Evolutionary conservation across 1,140 invertebrate genomes (phyloP).

Genomic region (Brachionus calyciflorus): DNA sequence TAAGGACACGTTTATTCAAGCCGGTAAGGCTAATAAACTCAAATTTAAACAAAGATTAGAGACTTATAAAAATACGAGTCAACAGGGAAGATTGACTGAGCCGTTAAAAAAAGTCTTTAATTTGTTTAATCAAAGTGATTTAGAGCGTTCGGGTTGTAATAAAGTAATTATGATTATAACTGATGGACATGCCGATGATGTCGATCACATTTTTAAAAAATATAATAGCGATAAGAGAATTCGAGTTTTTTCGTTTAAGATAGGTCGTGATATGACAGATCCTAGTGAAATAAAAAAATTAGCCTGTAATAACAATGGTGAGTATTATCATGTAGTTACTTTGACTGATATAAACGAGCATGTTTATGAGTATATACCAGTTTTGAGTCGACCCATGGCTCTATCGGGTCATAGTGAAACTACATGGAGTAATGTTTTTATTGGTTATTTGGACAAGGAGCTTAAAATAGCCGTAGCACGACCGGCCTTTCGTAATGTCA

Average conservation of each 20-base stretch:
- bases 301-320: constrained; percentile 42
- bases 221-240: constrained; percentile 64
- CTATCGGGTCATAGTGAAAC: constrained; percentile 14
- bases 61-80: constrained; percentile 31
- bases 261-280: constrained; percentile 74
- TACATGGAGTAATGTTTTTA: constrained; percentile 46
- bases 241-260: constrained; percentile 92
- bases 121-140: constrained; percentile 9
- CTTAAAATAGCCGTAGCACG: constrained; percentile 42
- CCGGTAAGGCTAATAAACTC: constrained; percentile 27
- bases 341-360: constrained; percentile 42
- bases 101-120: constrained; percentile 32
- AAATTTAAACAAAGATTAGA: constrained; percentile 32
- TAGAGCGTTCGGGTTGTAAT: constrained; percentile 63
- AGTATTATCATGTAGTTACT: constrained; percentile 37
- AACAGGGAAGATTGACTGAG: constrained; percentile 1
- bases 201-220: constrained; percentile 80
- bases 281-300: constrained; percentile 74
- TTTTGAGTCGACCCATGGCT: constrained; percentile 28
- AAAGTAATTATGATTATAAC: constrained; percentile 97
- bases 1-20: constrained; percentile 18
- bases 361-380: constrained; percentile 47
- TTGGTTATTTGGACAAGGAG: constrained; percentile 46
- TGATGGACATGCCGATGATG: constrained; percentile 90
- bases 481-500: not conserved